Percentiles rank a stretch among this genome's conserved stretches.
Conservation (phyloP, 1,140 invertebrate species). For the Drosophila takahashii region DNA sequence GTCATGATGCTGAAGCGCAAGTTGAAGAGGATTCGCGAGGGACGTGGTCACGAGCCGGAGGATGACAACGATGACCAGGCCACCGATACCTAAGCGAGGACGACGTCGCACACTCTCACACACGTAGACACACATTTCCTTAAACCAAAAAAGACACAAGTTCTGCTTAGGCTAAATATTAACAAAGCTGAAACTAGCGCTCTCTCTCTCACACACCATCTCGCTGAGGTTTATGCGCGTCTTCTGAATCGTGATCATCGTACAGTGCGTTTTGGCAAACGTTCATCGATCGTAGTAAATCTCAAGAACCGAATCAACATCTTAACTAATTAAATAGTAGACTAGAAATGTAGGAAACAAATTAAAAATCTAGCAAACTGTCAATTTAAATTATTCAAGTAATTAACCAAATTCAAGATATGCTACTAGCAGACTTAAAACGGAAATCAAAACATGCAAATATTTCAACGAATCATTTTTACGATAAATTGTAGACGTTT, state of each 20-base stretch:
- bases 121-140: conserved; percentile 40
- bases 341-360: too few species aligned
- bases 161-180: conserved; percentile 39
- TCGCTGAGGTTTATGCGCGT: conserved; percentile 13
- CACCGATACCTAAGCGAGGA: conserved; percentile 22
- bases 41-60: conserved; percentile 73
- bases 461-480: too few species aligned
- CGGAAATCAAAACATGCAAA: too few species aligned
- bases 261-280: conserved; percentile 7
- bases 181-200: conserved; percentile 29
- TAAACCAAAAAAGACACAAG: conserved; percentile 47
- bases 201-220: neutral
- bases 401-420: neutral
- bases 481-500: neutral
- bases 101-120: neutral
- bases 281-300: neutral
- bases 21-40: conserved; percentile 82
- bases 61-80: conserved; percentile 71
- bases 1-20: conserved; percentile 84
- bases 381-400: neutral
- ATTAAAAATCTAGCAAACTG: too few species aligned
- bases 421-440: too few species aligned
- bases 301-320: neutral
- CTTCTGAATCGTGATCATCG: neutral
- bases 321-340: too few species aligned